Percentiles rank a stretch among this genome's conserved stretches.
phyloP scores from a whole-genome alignment of 1,140 invertebrate genomes.

The Macrotrachela quadricornifera region DNA sequence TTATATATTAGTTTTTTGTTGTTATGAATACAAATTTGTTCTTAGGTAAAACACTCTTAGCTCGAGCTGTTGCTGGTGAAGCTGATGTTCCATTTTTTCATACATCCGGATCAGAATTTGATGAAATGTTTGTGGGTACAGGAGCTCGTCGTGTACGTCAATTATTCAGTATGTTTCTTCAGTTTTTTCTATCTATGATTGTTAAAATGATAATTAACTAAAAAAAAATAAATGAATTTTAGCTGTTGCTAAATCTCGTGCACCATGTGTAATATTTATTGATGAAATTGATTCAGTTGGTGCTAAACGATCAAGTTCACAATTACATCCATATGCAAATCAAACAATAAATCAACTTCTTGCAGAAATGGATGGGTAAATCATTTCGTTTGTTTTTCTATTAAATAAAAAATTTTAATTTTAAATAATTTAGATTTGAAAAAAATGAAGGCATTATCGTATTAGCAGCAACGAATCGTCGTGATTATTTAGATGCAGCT shows the following conservation, averaged over 20 bases:
- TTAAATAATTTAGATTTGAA: no score
- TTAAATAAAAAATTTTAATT: no score
- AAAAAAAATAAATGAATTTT: no score
- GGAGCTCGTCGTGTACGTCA: constrained; percentile 73
- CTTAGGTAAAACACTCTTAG: constrained; percentile 67
- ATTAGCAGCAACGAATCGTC: constrained; percentile 80
- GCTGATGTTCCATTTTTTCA: constrained; percentile 95
- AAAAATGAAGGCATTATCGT: constrained; percentile 94
- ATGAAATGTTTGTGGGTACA: constrained; percentile 99
- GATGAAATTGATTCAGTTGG: constrained; percentile 98
- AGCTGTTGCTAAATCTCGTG: constrained; percentile 65
- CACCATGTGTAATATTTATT: constrained; percentile 97
- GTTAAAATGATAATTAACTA: no score
- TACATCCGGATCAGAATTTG: constrained; percentile 87
- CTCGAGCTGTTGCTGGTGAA: constrained; percentile 95
- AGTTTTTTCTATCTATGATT: no score
- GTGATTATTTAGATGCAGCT: constrained; percentile 75
- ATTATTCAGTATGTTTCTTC: no score
- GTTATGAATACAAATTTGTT: no score
- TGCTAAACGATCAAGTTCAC: constrained; percentile 75
- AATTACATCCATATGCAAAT: constrained; percentile 90
- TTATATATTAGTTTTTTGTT: no score
- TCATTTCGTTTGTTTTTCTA: no score
- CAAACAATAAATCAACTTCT: constrained; percentile 95
- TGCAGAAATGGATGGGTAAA: constrained; percentile 94